Evolutionary conservation across 1,140 invertebrate species (phyloP).

Genomic region (Polypedilum pembai): DNA sequence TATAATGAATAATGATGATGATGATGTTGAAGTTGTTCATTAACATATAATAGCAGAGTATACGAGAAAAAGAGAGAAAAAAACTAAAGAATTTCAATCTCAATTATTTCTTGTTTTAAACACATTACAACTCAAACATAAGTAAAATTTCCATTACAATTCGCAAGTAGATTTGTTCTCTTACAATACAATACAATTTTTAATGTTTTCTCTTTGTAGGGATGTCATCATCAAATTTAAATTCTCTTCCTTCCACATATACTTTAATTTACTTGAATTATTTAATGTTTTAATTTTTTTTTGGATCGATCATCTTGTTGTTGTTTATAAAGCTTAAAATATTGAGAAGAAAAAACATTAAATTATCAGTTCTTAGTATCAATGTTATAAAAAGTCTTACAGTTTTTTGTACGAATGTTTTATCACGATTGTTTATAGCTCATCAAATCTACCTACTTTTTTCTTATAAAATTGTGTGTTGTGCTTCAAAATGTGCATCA

Average conservation of each 20-base stretch:
- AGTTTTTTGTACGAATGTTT: conserved; percentile 15
- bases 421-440: conserved; percentile 12
- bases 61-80: too few species aligned
- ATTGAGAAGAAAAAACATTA: conserved; percentile 19
- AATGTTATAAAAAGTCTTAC: conserved; percentile 19
- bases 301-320: neutral
- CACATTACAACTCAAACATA: neutral
- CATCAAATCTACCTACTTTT: conserved; percentile 17
- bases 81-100: too few species aligned
- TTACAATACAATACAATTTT: neutral
- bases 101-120: neutral
- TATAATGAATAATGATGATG: neutral
- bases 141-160: conserved; percentile 6
- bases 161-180: conserved; percentile 16
- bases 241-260: neutral
- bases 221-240: too few species aligned
- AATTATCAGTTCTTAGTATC: conserved; percentile 18
- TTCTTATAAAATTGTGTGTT: neutral
- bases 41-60: too few species aligned
- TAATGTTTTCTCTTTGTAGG: too few species aligned
- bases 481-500: conserved; percentile 11
- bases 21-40: too few species aligned
- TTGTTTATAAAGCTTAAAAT: conserved; percentile 7
- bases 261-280: neutral
- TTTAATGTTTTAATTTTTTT: neutral